Conservation (phyloP, 2,888 invertebrate species). For the Drosophila rellima region DNA sequence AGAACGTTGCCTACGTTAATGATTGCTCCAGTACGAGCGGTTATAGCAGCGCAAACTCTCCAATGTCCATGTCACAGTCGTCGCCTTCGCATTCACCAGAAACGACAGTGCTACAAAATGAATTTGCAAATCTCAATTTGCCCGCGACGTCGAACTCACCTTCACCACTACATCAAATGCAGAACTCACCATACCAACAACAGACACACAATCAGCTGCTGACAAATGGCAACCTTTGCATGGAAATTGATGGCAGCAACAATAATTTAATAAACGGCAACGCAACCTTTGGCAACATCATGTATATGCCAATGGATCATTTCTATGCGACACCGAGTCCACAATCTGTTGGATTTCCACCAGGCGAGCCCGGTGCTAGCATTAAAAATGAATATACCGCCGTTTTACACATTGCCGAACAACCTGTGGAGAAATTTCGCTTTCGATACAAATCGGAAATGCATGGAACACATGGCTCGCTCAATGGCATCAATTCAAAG, state of each 20-base stretch:
- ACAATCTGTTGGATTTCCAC: slow-evolving; percentile 29
- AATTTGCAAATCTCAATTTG: slow-evolving; percentile 80
- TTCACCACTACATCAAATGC: slow-evolving; percentile 62
- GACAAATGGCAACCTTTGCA: slow-evolving; percentile 50
- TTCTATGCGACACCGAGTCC: slow-evolving; percentile 43
- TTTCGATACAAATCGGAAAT: slow-evolving; percentile 95
- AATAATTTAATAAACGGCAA: slow-evolving; percentile 51
- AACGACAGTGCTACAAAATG: slow-evolving; percentile 64
- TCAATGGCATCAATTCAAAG: slow-evolving; percentile 89
- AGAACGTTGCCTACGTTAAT: slow-evolving; percentile 70
- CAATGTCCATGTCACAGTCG: slow-evolving; percentile 66
- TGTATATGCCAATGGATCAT: slow-evolving; percentile 64
- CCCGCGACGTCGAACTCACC: slow-evolving; percentile 61
- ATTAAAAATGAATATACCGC: slow-evolving; percentile 81
- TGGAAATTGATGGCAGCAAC: slow-evolving; percentile 48
- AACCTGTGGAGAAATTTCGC: slow-evolving; percentile 92
- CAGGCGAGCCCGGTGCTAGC: neutral
- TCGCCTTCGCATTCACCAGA: slow-evolving; percentile 81
- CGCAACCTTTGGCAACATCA: slow-evolving; percentile 35
- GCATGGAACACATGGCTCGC: slow-evolving; percentile 93
- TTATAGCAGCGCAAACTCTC: slow-evolving; percentile 73
- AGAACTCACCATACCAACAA: slow-evolving; percentile 59
- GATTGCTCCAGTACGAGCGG: slow-evolving; percentile 82
- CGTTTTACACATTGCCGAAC: slow-evolving; percentile 89
- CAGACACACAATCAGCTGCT: slow-evolving; percentile 38